Base-by-base conservation (phyloP, 23 tunicate species). In the Diplosoma virens region DNA sequence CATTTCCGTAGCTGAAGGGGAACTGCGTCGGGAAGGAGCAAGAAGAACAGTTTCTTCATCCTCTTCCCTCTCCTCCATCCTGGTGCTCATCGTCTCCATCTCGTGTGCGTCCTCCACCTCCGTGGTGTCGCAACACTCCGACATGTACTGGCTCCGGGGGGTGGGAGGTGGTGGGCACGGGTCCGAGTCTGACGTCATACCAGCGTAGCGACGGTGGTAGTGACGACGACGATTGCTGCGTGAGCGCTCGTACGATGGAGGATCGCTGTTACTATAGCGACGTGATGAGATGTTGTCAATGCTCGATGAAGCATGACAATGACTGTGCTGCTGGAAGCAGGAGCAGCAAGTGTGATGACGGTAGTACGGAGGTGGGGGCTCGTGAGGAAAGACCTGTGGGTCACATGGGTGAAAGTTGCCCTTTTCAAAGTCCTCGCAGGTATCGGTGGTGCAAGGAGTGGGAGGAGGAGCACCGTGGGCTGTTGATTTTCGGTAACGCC, bases 91-190 rank as follows among this genome's bases (percentile, higher is more conserved):
- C 36, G 65, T 79, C 25, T 75, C 81, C 55, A 75, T 76, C 27
- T 83, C 81, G n/a, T n/a, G 23, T n/a, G 74, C 77, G 3, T 36
- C 79, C 33, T 88, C 95, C 30, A 52, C 96, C 53, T 82, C 88
- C 0, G 77, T 86, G 6, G 96, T 80, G 32, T 88, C 95, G 47
- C 85, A 89, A 41, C 67, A 83, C 69, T 89, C 96, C 17, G 96
- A 89, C 85, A 89, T 54, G 50, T 89, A 89, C 88, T 89, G 96
- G 56, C 96, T 89, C 47, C 87, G 77, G 0, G 96, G 96, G 31
- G 96, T 89, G 18, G 96, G 96, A 46, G 96, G 96, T n/a, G 96
- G 96, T 3, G 96, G 89, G 41, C 75, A 89, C 14, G 96, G 96
- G 33, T 89, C 96, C 31, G 96, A 89, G 54, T 89, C 96, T 23